phyloP scores from a whole-genome alignment of 2,797 vertebrate species.

The Enteromius viviparus region DNA sequence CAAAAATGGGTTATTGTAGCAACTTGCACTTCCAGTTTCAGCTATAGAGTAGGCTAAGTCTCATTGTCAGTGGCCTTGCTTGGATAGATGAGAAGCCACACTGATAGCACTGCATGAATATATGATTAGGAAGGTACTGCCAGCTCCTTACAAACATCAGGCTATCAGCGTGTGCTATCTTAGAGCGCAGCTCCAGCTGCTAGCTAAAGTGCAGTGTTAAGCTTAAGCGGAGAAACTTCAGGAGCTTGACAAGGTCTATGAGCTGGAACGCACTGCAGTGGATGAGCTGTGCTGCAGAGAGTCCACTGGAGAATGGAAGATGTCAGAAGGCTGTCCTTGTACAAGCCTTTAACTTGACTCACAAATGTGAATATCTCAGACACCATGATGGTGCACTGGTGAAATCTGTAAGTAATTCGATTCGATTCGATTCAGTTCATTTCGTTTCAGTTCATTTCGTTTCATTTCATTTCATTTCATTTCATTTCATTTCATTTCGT shows the following conservation, averaged over 20 bases:
- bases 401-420: too few species aligned
- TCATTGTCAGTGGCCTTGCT: constrained; percentile 18
- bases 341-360: background rate
- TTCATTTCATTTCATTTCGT: too few species aligned
- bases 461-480: too few species aligned
- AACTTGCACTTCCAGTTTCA: constrained; percentile 30
- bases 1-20: constrained; percentile 42
- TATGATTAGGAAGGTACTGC: constrained; percentile 16
- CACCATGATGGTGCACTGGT: background rate
- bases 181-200: constrained; percentile 20
- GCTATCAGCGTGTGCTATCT: constrained; percentile 32
- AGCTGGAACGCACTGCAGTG: constrained; percentile 7
- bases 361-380: background rate
- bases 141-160: constrained; percentile 15
- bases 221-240: constrained; percentile 13
- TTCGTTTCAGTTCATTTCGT: too few species aligned
- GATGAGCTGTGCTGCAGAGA: background rate
- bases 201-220: constrained; percentile 19
- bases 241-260: constrained; percentile 4
- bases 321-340: background rate
- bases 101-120: constrained; percentile 31
- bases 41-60: background rate
- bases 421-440: too few species aligned
- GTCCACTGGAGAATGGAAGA: background rate
- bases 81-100: constrained; percentile 32